phyloP scores from a whole-genome alignment of 1,140 invertebrate species.

The Aphidius ervi region DNA sequence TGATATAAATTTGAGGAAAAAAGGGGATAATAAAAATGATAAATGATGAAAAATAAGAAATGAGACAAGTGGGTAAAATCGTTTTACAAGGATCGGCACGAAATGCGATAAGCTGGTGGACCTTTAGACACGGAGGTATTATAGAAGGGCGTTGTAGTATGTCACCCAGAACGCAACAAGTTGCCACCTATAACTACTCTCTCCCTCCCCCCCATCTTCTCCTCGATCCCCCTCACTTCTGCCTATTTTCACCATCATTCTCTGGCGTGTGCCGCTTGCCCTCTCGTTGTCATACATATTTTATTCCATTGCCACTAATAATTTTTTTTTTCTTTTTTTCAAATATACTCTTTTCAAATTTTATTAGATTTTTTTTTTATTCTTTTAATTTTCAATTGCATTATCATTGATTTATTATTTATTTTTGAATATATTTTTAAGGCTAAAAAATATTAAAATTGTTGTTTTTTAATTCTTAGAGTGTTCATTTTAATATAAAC shows the following conservation, averaged over 20 bases:
- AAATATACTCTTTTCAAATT: constrained; percentile 1
- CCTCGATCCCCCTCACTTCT: constrained; percentile 15
- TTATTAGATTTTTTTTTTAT: neutral
- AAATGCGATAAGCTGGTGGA: constrained; percentile 30
- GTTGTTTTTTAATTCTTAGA: too few relatives aligned
- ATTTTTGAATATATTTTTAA: neutral
- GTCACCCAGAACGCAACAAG: constrained; percentile 42
- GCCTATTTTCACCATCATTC: constrained; percentile 14
- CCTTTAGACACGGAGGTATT: constrained; percentile 30
- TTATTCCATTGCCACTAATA: constrained; percentile 27
- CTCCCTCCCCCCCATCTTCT: constrained; percentile 15
- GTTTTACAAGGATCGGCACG: constrained; percentile 12
- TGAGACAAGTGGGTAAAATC: constrained; percentile 18
- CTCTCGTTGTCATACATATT: neutral
- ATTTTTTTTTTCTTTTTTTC: neutral
- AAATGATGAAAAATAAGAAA: neutral
- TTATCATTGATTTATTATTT: neutral
- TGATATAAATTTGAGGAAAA: too few relatives aligned
- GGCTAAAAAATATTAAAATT: too few relatives aligned
- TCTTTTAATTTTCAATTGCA: neutral
- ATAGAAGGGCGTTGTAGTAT: constrained; percentile 37
- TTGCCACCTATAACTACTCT: constrained; percentile 29
- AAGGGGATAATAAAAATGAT: neutral
- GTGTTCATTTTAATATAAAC: too few relatives aligned
- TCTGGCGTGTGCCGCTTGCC: constrained; percentile 1